Percentiles rank a stretch among this genome's conserved stretches.
Conservation (phyloP, 2,113 vertebrate genomes). For the Xiphophorus maculatus region DNA sequence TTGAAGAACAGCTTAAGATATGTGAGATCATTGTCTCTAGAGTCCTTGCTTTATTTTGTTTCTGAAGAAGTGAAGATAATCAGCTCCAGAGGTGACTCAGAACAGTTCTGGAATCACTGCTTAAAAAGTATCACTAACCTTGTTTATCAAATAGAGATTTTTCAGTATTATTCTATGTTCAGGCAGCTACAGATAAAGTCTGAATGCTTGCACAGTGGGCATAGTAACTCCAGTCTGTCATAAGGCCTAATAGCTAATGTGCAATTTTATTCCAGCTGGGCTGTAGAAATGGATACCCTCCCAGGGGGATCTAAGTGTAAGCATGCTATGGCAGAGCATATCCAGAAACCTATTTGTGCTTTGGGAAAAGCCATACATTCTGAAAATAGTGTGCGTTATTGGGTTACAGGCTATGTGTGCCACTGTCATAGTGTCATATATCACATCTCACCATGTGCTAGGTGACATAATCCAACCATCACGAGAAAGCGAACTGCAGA, state of each 20-base stretch:
- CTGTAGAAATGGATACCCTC: slow-evolving; percentile 62
- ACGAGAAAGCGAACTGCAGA: slow-evolving; percentile 38
- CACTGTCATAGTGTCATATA: slow-evolving; percentile 65
- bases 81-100: not conserved
- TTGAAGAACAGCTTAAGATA: not conserved
- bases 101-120: not conserved
- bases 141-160: slow-evolving; percentile 29
- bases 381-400: slow-evolving; percentile 77
- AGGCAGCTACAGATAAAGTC: slow-evolving; percentile 14
- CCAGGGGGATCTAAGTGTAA: slow-evolving; percentile 52
- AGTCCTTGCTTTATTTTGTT: not conserved
- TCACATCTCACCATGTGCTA: slow-evolving; percentile 76
- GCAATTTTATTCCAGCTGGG: slow-evolving; percentile 67
- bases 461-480: slow-evolving; percentile 71
- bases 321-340: slow-evolving; percentile 34
- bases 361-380: slow-evolving; percentile 77
- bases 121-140: slow-evolving; percentile 1
- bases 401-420: slow-evolving; percentile 73
- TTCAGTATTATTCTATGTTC: not conserved
- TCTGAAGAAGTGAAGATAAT: not conserved
- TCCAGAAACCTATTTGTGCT: slow-evolving; percentile 73
- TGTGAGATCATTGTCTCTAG: not conserved
- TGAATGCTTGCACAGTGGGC: slow-evolving; percentile 40
- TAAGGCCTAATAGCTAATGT: slow-evolving; percentile 53
- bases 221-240: slow-evolving; percentile 56